A percentile compares a stretch with the other conserved stretches of the same genome.
These are phyloP conservation scores for Chymomyza fuscimana DNA, from an alignment of 2,888 invertebrate species.

Conservation along the genomic window DNA sequence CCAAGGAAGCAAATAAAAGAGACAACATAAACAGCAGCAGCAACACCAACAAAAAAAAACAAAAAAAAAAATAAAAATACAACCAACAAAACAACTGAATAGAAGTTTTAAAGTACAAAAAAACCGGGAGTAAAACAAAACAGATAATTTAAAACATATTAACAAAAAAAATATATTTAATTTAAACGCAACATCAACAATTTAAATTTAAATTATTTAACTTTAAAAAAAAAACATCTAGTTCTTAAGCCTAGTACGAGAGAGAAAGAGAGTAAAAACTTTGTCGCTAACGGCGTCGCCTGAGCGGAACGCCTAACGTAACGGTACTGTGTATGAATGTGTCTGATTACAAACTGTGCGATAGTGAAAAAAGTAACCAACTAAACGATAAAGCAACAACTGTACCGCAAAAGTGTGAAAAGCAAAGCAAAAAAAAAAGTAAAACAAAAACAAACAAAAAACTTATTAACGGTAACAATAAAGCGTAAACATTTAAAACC, in stretches of 20 bases:
- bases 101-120: constrained; percentile 79
- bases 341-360: background rate
- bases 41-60: constrained; percentile 31
- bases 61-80: background rate
- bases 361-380: constrained; percentile 41
- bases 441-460: constrained; percentile 40
- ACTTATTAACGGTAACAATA: constrained; percentile 71
- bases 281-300: constrained; percentile 40
- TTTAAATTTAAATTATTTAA: constrained; percentile 43
- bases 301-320: constrained; percentile 33
- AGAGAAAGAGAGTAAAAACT: constrained; percentile 24
- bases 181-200: constrained; percentile 71
- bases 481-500: constrained; percentile 71
- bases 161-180: constrained; percentile 42
- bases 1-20: constrained; percentile 53
- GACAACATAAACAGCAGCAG: constrained; percentile 52
- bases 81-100: constrained; percentile 76
- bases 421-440: constrained; percentile 35
- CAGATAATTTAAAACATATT: constrained; percentile 52
- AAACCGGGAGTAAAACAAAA: constrained; percentile 69
- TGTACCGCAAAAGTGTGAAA: constrained; percentile 66
- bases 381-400: constrained; percentile 72
- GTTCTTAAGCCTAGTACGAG: constrained; percentile 36
- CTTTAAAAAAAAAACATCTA: constrained; percentile 41
- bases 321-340: constrained; percentile 28